Percentiles rank a stretch among this genome's conserved stretches.
These are phyloP conservation scores for Trachelus stipa DNA, from an alignment of 2,888 invertebrate genomes.

Conservation along the genomic window DNA sequence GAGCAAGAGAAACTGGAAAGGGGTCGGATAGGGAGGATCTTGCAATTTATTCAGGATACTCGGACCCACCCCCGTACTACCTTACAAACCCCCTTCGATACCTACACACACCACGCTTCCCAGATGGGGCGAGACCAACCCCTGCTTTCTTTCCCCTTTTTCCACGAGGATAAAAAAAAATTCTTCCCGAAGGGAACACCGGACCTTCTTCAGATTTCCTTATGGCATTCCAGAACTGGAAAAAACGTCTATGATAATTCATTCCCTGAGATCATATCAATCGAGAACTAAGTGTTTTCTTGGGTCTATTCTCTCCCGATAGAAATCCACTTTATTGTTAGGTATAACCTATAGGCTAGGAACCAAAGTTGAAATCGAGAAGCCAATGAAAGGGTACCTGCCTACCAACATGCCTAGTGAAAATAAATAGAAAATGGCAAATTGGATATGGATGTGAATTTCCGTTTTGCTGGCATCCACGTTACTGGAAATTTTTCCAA, in stretches of 20 bases:
- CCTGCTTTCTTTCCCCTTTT: neutral
- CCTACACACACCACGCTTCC: slow-evolving; percentile 20
- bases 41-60: slow-evolving; percentile 26
- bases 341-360: neutral
- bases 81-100: slow-evolving; percentile 21
- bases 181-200: slow-evolving; percentile 2
- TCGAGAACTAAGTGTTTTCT: neutral
- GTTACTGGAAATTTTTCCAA: neutral
- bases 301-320: neutral
- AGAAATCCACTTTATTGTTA: neutral
- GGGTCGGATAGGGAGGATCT: slow-evolving; percentile 21
- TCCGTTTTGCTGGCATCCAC: neutral
- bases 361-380: neutral
- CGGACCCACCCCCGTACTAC: slow-evolving; percentile 23
- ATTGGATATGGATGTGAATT: neutral
- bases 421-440: neutral
- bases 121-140: slow-evolving; percentile 22
- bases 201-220: slow-evolving; percentile 15
- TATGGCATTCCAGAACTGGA: slow-evolving; percentile 24
- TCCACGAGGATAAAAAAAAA: neutral
- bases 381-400: neutral
- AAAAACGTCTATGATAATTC: slow-evolving; percentile 15
- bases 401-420: neutral
- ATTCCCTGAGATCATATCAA: slow-evolving; percentile 22
- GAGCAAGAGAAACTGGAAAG: slow-evolving; percentile 13